Evolutionary conservation across 2,888 invertebrate species (phyloP), one percentile per base, ranked within the genome.

Genomic region (Agrotis clavis): DNA sequence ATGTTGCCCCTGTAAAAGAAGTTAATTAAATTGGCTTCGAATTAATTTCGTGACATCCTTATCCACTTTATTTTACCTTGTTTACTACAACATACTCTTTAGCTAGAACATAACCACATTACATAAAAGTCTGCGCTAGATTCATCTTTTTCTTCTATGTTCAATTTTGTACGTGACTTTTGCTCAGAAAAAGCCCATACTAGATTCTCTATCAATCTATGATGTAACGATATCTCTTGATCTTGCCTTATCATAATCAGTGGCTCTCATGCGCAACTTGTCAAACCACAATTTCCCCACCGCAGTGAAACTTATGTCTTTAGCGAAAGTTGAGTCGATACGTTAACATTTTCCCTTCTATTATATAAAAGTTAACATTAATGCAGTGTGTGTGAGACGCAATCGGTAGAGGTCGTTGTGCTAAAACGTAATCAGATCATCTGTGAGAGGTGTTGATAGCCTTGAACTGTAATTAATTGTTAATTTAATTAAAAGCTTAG

Each of bases 261-360:
- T 62, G 67, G 59, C 82, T 78, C 74, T 84, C 83, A 71, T 67
- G 79, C 80, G 75, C 71, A 83, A 78, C 87, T 81, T 84, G 87
- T 87, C 87, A 81, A 83, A 87, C 87, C 76, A 57, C 87, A 83
- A 71, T 87, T 83, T 83, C 82, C 86, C 83, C 78, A 65, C 68
- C 66, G 65, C 61, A 70, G 87, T 79, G 87, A 86, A 87, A 87
- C 81, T 77, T 88, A 84, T 86, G 84, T 85, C 84, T 84, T 67
- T 82, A 89, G 94, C 90, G 94, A 95, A 95, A 95, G 95, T 94
- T 85, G 88, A 87, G 84, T 86, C 82, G 84, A 83, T 85, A 87
- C 87, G 89, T 90, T 87, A 92, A 92, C 79, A 80, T 93, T 93
- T 93, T 92, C 90, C 89, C 91, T 90, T 87, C 85, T n/a, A 67